phyloP scores from a whole-genome alignment of 2,888 invertebrate genomes.

The Peribatodes rhomboidaria region DNA sequence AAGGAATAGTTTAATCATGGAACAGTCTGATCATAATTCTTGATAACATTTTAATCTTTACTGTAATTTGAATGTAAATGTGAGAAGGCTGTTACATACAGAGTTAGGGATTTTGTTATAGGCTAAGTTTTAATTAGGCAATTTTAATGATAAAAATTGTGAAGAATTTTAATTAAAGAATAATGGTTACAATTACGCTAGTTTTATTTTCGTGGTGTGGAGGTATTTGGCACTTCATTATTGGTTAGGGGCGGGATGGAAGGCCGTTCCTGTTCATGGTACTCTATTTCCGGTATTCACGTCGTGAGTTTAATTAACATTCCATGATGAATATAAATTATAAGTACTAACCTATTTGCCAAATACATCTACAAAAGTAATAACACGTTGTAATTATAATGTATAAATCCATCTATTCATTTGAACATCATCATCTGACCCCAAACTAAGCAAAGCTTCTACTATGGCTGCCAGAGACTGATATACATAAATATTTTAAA shows the following conservation, averaged over 20 bases:
- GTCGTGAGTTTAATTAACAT: slow-evolving; percentile 19
- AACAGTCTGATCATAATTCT: slow-evolving; percentile 43
- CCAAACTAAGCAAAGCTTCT: too few relatives aligned
- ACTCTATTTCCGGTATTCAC: slow-evolving; percentile 10
- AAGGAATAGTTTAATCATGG: slow-evolving; percentile 39
- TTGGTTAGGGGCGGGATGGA: slow-evolving; percentile 7
- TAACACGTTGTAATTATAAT: too few relatives aligned
- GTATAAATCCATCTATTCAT: too few relatives aligned
- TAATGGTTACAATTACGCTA: not conserved
- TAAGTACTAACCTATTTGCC: too few relatives aligned
- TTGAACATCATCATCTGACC: too few relatives aligned
- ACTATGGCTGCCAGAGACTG: too few relatives aligned
- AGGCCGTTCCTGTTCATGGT: slow-evolving; percentile 16
- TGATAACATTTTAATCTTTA: slow-evolving; percentile 44
- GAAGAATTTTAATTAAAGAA: slow-evolving; percentile 35
- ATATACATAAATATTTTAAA: too few relatives aligned
- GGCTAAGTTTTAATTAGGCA: slow-evolving; percentile 32
- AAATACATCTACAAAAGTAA: too few relatives aligned
- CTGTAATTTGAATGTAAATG: slow-evolving; percentile 41
- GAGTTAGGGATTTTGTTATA: slow-evolving; percentile 17
- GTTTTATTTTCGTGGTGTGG: not conserved
- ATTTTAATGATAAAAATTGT: slow-evolving; percentile 34
- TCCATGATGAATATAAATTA: not conserved
- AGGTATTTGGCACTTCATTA: slow-evolving; percentile 19
- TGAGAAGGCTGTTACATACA: slow-evolving; percentile 32